These are phyloP conservation scores for Eurytoma adleriae DNA, from an alignment of 2,888 invertebrate species.

Conservation along the genomic window DNA sequence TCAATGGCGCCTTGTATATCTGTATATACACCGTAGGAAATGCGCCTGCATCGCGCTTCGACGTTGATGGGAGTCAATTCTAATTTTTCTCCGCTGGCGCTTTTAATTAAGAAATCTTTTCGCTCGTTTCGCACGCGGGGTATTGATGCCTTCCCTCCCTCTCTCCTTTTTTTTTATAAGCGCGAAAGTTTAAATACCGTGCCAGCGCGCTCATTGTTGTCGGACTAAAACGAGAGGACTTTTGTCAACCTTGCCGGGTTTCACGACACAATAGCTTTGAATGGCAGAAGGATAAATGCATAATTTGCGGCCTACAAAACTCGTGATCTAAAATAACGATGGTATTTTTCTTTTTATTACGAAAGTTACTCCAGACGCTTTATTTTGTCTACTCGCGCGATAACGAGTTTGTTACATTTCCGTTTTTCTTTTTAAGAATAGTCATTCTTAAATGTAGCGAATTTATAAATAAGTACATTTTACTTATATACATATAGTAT, in stretches of 20 bases:
- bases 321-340: not conserved
- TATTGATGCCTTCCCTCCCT: not conserved
- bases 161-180: constrained; percentile 1
- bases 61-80: constrained; percentile 20
- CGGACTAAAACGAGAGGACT: not conserved
- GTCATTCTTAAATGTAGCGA: no score
- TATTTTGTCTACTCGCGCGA: no score
- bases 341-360: no score
- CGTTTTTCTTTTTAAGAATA: no score
- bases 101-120: constrained; percentile 28
- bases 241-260: constrained; percentile 7
- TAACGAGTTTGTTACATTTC: no score
- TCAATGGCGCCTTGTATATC: constrained; percentile 10
- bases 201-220: not conserved
- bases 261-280: constrained; percentile 7
- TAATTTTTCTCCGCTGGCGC: constrained; percentile 12
- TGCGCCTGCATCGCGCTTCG: not conserved
- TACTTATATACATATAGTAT: no score
- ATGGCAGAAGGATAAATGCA: constrained; percentile 8
- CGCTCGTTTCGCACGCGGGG: not conserved
- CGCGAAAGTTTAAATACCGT: constrained; percentile 4
- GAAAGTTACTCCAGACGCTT: no score
- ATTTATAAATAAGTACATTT: no score
- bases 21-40: not conserved
- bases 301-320: not conserved